A percentile compares a stretch with the other conserved stretches of the same genome.
Evolutionary conservation across 2,797 vertebrate species (phyloP).

Genomic region (Alfaro cultratus): DNA sequence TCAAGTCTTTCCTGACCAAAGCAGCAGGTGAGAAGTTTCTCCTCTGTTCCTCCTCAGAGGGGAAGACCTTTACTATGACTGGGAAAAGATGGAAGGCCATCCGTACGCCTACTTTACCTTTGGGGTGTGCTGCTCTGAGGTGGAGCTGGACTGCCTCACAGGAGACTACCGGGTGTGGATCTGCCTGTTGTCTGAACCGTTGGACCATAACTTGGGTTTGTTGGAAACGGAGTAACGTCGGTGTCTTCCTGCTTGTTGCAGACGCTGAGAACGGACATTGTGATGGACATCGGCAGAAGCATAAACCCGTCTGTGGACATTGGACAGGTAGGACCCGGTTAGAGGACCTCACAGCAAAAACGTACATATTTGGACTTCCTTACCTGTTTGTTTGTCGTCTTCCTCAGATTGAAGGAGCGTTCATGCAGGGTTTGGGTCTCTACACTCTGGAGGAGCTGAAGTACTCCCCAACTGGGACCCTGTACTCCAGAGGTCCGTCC

Average conservation of each 20-base stretch:
- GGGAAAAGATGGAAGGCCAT: constrained; percentile 83
- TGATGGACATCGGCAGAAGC: constrained; percentile 78
- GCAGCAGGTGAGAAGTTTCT: background rate
- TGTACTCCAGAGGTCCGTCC: constrained; percentile 84
- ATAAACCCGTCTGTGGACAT: constrained; percentile 83
- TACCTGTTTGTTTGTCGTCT: background rate
- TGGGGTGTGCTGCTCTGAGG: constrained; percentile 83
- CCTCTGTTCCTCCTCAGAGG: constrained; percentile 73
- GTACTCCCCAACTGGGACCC: constrained; percentile 85
- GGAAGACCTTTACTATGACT: constrained; percentile 82
- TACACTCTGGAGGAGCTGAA: constrained; percentile 87
- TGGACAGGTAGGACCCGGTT: constrained; percentile 72
- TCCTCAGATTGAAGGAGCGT: constrained; percentile 86
- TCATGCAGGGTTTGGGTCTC: constrained; percentile 87
- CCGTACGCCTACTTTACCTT: constrained; percentile 80
- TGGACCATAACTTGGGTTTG: background rate
- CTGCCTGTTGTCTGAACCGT: too few species aligned
- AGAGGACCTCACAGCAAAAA: background rate
- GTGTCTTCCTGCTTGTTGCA: constrained; percentile 33
- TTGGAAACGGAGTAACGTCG: background rate
- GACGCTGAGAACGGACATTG: constrained; percentile 80
- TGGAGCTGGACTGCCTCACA: constrained; percentile 89
- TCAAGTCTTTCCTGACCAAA: background rate
- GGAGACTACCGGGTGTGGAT: constrained; percentile 85
- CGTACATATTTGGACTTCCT: background rate